A percentile compares a stretch with the other conserved stretches of the same genome.
These are phyloP conservation scores for Cynocephalus volans DNA, from an alignment of 2,113 vertebrate species.

Conservation along the genomic window DNA sequence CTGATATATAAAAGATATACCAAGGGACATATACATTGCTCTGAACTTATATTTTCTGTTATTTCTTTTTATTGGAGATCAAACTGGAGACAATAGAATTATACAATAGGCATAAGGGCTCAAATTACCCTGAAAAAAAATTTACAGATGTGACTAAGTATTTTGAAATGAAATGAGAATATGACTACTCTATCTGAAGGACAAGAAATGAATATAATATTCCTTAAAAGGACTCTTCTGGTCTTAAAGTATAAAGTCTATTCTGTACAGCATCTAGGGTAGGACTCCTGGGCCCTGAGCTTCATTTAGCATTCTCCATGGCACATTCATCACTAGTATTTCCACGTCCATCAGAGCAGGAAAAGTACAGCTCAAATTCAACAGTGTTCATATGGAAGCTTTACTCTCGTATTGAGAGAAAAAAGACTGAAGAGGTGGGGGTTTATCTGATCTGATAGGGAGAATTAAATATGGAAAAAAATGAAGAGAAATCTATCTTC, in stretches of 20 bases:
- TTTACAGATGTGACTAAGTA: neutral
- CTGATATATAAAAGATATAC: neutral
- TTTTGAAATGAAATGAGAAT: constrained; percentile 46
- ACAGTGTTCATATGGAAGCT: neutral
- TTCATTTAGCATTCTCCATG: neutral
- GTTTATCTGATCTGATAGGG: neutral
- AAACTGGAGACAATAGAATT: neutral
- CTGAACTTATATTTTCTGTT: constrained; percentile 27
- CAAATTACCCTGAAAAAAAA: neutral
- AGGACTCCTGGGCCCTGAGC: neutral
- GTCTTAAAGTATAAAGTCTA: neutral
- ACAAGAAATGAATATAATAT: neutral
- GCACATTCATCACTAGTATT: neutral
- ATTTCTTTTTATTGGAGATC: neutral
- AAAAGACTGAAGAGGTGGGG: neutral
- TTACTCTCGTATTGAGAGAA: neutral
- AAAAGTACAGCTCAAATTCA: constrained; percentile 11
- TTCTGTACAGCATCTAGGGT: neutral
- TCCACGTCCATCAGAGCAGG: neutral
- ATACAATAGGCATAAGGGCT: neutral
- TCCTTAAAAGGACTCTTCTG: neutral
- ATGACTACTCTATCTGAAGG: neutral
- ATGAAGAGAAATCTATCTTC: neutral
- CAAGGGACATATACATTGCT: neutral
- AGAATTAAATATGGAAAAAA: constrained; percentile 56